Conservation (phyloP, 2,888 invertebrate species). For the Lochmaea capreae region DNA sequence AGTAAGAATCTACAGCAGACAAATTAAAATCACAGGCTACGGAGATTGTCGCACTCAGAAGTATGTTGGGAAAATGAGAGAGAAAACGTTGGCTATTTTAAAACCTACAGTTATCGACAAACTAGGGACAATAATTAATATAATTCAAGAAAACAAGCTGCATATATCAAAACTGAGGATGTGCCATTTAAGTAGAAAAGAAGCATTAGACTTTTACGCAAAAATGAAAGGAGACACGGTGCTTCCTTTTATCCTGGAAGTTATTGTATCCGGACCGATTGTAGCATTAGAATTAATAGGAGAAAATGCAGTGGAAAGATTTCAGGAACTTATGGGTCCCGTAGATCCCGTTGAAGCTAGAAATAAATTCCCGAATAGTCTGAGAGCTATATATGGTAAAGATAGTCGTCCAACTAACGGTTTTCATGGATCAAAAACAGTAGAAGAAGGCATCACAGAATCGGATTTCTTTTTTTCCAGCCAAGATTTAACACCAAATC, state of each 20-base stretch:
- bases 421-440: constrained; percentile 74
- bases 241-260: constrained; percentile 74
- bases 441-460: constrained; percentile 69
- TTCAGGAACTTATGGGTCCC: constrained; percentile 73
- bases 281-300: constrained; percentile 81
- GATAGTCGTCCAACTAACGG: constrained; percentile 77
- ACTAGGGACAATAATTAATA: constrained; percentile 80
- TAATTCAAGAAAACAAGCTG: constrained; percentile 72
- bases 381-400: constrained; percentile 75
- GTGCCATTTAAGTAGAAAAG: constrained; percentile 74
- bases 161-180: constrained; percentile 72
- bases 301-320: constrained; percentile 73
- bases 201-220: constrained; percentile 72
- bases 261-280: constrained; percentile 76
- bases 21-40: constrained; percentile 79
- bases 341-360: constrained; percentile 72
- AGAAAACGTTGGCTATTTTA: constrained; percentile 81
- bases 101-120: constrained; percentile 78
- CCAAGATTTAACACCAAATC: constrained; percentile 53
- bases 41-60: constrained; percentile 77
- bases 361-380: constrained; percentile 67
- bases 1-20: constrained; percentile 76
- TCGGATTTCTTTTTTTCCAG: constrained; percentile 74
- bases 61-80: constrained; percentile 72
- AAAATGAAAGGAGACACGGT: constrained; percentile 70